A percentile compares a stretch with the other conserved stretches of the same genome.
Evolutionary conservation across 2,113 vertebrate genomes (phyloP).

Genomic region (Anguilla japonica): DNA sequence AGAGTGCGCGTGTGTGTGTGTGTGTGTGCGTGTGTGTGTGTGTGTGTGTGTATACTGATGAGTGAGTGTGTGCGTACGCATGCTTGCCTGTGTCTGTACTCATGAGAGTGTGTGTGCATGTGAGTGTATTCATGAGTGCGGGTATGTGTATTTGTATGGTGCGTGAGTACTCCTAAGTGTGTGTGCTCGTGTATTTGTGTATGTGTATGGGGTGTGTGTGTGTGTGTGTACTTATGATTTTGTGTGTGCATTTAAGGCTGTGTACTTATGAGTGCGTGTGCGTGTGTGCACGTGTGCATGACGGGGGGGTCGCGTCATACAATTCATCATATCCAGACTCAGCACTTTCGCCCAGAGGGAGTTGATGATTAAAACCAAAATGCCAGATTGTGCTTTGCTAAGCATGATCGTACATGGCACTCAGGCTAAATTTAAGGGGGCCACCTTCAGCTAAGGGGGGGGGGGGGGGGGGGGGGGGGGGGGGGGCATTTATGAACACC

Average conservation of each 20-base stretch:
- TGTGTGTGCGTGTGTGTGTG: neutral
- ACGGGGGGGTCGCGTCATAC: conserved; percentile 38
- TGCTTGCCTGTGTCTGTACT: neutral
- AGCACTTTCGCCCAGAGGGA: conserved; percentile 49
- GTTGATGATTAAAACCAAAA: conserved; percentile 59
- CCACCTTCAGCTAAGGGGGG: conserved; percentile 43
- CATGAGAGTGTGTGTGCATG: neutral
- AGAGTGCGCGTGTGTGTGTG: neutral
- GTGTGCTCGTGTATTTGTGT: no score
- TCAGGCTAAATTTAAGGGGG: conserved; percentile 53
- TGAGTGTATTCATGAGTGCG: no score
- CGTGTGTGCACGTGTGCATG: neutral
- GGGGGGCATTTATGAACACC: conserved; percentile 50
- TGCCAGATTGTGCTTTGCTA: conserved; percentile 60
- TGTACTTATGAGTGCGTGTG: neutral
- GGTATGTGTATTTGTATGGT: no score
- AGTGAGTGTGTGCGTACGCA: neutral
- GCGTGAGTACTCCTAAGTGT: no score
- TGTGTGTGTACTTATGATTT: no score
- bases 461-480: no score
- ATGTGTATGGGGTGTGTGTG: no score
- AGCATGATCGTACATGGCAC: conserved; percentile 52
- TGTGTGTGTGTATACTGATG: neutral
- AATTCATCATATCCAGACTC: conserved; percentile 66
- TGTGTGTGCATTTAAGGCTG: neutral